Base-by-base conservation (phyloP, 2,113 vertebrate species). In the Scomber scombrus region DNA sequence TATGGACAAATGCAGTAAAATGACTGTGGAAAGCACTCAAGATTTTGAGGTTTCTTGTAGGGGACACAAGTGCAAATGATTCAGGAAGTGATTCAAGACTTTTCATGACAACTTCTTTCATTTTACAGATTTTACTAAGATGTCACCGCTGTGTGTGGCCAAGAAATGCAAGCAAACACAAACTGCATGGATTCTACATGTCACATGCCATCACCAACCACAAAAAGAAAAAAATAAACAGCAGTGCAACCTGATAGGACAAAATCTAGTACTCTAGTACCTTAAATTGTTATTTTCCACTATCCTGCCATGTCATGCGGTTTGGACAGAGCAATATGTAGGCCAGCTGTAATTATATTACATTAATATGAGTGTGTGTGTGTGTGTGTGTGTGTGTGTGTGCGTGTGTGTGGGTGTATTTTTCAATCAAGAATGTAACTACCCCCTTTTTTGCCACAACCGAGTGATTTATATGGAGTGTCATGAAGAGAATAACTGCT, bases 281-380 rank as follows among this genome's bases (percentile, higher is more conserved):
- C 81, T 49, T 51, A 74, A 80, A 82, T 31, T 49, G 50, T 45
- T 4, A 62, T 85, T 82, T 86, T 80, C 86, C 82, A 88, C 83
- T 86, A 85, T 56, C 31, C 82, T 56, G 57, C 55, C 63, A 49
- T 64, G 77, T 78, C 76, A 61, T 77, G 90, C 26, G 67, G 90
- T 74, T 84, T 87, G 84, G 87, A 74, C 18, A 0, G 6, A 71
- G 31, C 51, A 55, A 47, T 85, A 78, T 81, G 75, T 88, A 84
- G 82, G 78, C 50, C 84, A 82, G 49, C 16, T 2, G 82, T 75
- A 71, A 78, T 75, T 80, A 85, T 66, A 66, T 26, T 66, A 64
- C 40, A 50, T 66, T 45, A 29, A 1, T 34, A 60, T 81, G 55
- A 62, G 16, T 60, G 50, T 49, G 21, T 57, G 13, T 71, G 49